Base-by-base conservation (phyloP, 1,140 invertebrate genomes). In the Rhyzopertha dominica region DNA sequence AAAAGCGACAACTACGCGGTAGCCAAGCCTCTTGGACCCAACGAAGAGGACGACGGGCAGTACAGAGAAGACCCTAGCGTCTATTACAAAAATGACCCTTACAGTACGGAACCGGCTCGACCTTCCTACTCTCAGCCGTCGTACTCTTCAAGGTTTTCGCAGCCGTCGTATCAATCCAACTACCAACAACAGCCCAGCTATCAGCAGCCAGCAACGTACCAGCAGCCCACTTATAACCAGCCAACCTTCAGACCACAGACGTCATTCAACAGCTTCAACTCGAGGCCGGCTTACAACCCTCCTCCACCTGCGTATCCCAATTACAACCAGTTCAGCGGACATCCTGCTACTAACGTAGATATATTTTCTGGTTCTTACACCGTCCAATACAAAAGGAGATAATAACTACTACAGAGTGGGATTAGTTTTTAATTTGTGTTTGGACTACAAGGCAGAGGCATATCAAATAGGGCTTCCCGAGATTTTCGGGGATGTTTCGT, bases 41-140 rank as follows among this genome's bases (percentile, higher is more conserved):
- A 79, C 34, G 76, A 81, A 55, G 73, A 85, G 51, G 86, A 89
- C 57, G 85, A 88, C 54, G 86, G 86, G 0, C 86, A 89, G 52
- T 88, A 88, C 62, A 73, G 82, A 20, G 86, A 89, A 58, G 85
- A 89, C 62, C 86, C 85, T 0, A 76, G 75, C n/a, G 73, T 86
- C 25, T 84, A 84, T 59, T 82, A 85, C 64, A 84, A 84, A 48
- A 78, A 85, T 56, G 78, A 82, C 5, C 77, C 78, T 47, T 85
- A 75, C 64, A 84, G 81, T 49, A 74, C 74, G 31, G 70, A 72
- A 53, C 69, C 61, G 24, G 63, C 49, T 24, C 46, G 50, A 47
- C 56, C 50, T 20, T 28, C 44, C 31, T 63, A 54, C 44, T 48
- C 53, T 4, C 42, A 43, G 22, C 48, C 53, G 5, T 32, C 14